Base-by-base conservation (phyloP, 2,888 invertebrate species). In the Nowickia ferox region DNA sequence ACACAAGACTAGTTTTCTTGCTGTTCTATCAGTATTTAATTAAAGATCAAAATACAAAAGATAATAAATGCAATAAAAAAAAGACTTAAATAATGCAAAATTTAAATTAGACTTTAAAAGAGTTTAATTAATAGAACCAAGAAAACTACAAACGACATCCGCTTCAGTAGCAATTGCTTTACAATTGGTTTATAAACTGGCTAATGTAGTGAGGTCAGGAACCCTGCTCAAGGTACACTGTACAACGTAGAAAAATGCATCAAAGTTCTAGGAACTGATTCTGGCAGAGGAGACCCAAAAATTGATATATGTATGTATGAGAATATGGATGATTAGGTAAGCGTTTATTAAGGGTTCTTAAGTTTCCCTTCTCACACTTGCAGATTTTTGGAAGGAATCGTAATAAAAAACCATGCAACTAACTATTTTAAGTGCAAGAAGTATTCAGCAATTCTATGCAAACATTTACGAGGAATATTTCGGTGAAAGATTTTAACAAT, bases 21-120 rank as follows among this genome's bases (percentile, higher is more conserved):
- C 15, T 55, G 11, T 59, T 63, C 55, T 65, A 48, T 19, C 8
- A 63, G 30, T 44, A 44, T 77, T 69, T 69, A 69, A 71, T 79
- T 79, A 22, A 65, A 79, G 63, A 72, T 79, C 71, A 72, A 72
- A 71, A 63, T 65, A 40, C 5, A 44, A 63, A n/a, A 40, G n/a
- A 53, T 19, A 59, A 46, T 6, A 42, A 68, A 57, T 42, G 15
- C 17, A 30, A 61, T 9, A 19, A 30, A 11, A 30, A 11, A 76
- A 30, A 17, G 9, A n/a, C 44, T 55, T 17, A 9, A 65, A 30
- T 46, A 65, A 42, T 22, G 42, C 15, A 44, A 44, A 44, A 55
- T 42, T 75, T 74, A 19, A 75, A 17, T 53, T 44, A 44, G 17
- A 76, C 44, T 57, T 57, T 22, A 76, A 55, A 75, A 17, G 3